Evolutionary conservation across 2,113 vertebrate species (phyloP), one percentile per base, ranked within the genome.

Genomic region (Sapajus apella): DNA sequence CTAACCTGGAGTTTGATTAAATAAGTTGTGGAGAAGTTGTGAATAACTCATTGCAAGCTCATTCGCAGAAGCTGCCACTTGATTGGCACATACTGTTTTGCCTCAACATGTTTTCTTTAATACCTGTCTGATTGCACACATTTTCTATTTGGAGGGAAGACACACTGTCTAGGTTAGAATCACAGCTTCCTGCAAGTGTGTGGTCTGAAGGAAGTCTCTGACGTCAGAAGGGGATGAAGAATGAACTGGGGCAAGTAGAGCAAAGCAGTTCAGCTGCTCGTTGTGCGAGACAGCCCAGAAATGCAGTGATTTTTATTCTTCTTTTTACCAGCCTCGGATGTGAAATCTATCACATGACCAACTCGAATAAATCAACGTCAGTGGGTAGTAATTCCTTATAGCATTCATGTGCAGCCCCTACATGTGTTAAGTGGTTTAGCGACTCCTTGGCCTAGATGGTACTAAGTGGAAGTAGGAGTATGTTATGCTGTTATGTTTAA

Each of bases 11-110:
- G 58, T 2, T 43, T 40, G 23, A 82, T 21, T 30, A 76, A 82
- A n/a, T 25, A 13, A 35, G 35, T 27, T 14, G 0, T 0, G 17
- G 35, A 3, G 37, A 56, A 14, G 85, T 20, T 32, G 21, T 3
- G 66, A 27, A 21, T 11, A 32, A 5, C 86, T 40, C 10, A n/a
- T 2, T 3, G 40, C 47, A 20, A 68, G 73, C 20, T 88, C 56
- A 20, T 35, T 55, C 20, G 20, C 3, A 27, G n/a, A 58, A 11
- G 27, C 9, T 47, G 79, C 25, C 23, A 50, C 43, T 82, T 50
- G 81, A 58, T 43, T 55, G 3, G n/a, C 3, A 20, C 37, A 13
- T 4, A 30, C 23, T 20, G 21, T 43, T 68, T 7, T 61, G 25
- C 30, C 40, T 18, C 25, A 7, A 32, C 45, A 17, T 3, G 9